Evolutionary conservation across 1,140 invertebrate species (phyloP), one percentile per base, ranked within the genome.

Genomic region (Drosophila kohkoa): DNA sequence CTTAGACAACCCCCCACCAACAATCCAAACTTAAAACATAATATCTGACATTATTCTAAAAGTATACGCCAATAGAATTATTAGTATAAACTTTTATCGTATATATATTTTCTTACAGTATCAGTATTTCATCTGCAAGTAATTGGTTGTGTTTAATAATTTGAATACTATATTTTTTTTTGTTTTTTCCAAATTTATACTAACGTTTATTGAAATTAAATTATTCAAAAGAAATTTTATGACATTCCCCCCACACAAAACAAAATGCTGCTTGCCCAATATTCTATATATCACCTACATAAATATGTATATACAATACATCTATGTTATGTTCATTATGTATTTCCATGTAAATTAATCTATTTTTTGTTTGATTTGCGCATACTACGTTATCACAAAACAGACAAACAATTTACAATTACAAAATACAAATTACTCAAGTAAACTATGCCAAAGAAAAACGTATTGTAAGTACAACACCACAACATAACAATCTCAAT

Each of bases 61-160:
- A 83, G 83, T 88, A 88, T 81, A 89, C 85, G 85, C 85, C 85
- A 71, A 75, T 88, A 81, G 68, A 79, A 55, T 65, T 74, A 76
- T 66, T 83, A 80, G 76, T 59, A 67, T 81, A 63, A 48, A 87
- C 68, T 55, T 70, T 46, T 68, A 71, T 69, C 69, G 73, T 80
- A 72, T 76, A 78, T 66, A 71, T 48, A 49, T 57, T 89, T 51
- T 89, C 64, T 89, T 85, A 89, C 75, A 85, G 78, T 83, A 77
- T 72, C 69, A 69, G 43, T 78, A 67, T 58, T 41, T 89, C 78
- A 85, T 79, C 81, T 78, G 81, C 77, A 88, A 88, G 81, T 85
- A 88, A 90, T 88, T 89, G 86, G 75, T 85, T 79, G 13, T 71
- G 67, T 89, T 81, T 25, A 25, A 70, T 65, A 70, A 63, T 16